Conservation (phyloP, 1,140 invertebrate genomes). For the Chionoecetes opilio region DNA sequence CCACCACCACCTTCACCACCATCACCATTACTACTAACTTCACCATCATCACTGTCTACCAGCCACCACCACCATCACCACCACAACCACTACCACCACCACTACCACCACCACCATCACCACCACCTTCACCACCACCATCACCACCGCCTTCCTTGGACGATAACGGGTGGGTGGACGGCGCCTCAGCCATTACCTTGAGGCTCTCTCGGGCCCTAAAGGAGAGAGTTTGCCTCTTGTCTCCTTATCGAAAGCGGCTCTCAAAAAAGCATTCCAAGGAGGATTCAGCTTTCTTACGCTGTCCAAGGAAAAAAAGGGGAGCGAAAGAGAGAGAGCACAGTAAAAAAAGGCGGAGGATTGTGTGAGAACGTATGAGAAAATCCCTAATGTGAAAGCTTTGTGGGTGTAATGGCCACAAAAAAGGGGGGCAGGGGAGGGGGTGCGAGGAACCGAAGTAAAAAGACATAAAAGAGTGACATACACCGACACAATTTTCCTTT, state of each 20-base stretch:
- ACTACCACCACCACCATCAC: not conserved
- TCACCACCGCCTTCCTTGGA: not conserved
- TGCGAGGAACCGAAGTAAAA: not conserved
- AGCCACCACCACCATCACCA: not conserved
- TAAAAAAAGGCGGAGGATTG: not conserved
- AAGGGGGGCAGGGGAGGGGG: not conserved
- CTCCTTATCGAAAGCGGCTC: not conserved
- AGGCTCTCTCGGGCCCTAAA: not conserved
- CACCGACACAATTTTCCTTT: not conserved
- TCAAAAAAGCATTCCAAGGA: constrained; percentile 59
- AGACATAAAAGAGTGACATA: not conserved
- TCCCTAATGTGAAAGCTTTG: constrained; percentile 28
- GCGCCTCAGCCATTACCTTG: not conserved
- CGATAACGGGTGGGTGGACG: not conserved
- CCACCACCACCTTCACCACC: not conserved
- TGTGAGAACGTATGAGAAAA: not conserved
- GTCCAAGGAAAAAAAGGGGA: not conserved
- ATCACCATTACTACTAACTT: not conserved
- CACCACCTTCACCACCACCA: not conserved
- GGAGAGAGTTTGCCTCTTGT: not conserved
- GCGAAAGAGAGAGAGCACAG: not conserved
- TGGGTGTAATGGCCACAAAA: constrained; percentile 17
- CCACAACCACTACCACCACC: not conserved
- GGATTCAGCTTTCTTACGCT: constrained; percentile 49
- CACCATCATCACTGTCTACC: not conserved